Conservation (phyloP, 2,113 vertebrate species). For the Talpa occidentalis region DNA sequence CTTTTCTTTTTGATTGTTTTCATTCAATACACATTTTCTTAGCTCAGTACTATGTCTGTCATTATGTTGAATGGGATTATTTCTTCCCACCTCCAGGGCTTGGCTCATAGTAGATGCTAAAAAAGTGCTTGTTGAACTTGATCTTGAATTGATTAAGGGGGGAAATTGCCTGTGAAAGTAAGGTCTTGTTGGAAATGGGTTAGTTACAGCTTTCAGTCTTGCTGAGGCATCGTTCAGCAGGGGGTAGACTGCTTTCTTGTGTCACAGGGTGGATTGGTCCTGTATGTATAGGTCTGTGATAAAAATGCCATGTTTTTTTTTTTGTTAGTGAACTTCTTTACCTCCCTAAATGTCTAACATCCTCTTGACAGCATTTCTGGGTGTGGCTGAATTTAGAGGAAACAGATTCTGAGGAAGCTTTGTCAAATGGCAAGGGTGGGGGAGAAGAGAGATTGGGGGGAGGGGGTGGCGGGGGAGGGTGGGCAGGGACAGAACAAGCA, state of each 20-base stretch:
- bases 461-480: no score
- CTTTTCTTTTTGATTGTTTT: not conserved
- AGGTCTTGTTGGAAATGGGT: not conserved
- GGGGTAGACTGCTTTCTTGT: not conserved
- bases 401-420: not conserved
- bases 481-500: not conserved
- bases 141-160: not conserved
- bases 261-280: not conserved
- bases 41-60: not conserved
- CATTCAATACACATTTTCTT: not conserved
- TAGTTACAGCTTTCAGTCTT: not conserved
- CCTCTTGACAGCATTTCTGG: not conserved
- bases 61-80: not conserved
- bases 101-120: not conserved
- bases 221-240: no score
- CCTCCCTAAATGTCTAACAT: not conserved
- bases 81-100: not conserved
- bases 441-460: no score
- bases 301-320: not conserved
- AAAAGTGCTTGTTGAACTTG: not conserved
- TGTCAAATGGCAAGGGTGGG: no score
- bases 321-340: not conserved
- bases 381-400: not conserved
- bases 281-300: not conserved
- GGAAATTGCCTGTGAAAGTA: not conserved